Evolutionary conservation across 2,797 vertebrate species (phyloP).

Genomic region (Eulemur coronatus): DNA sequence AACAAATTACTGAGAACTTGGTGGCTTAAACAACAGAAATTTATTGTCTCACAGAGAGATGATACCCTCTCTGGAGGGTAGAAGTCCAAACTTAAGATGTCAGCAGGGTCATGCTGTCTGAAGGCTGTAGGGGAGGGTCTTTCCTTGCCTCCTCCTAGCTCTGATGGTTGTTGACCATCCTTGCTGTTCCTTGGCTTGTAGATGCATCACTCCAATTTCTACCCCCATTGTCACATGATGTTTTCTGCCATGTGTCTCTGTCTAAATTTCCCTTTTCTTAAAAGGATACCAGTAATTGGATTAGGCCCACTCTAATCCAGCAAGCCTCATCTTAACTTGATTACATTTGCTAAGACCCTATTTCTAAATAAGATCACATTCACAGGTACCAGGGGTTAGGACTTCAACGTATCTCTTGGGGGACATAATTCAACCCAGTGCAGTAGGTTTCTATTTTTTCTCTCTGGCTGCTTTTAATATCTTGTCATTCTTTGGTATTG

Average conservation of each 20-base stretch:
- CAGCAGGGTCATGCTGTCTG: neutral
- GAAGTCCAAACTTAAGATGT: neutral
- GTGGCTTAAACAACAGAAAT: neutral
- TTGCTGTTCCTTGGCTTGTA: neutral
- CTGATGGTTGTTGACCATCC: neutral
- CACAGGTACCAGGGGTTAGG: neutral
- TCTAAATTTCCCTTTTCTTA: neutral
- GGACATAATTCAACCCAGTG: neutral
- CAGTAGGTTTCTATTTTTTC: neutral
- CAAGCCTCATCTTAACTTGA: neutral
- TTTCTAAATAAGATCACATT: neutral
- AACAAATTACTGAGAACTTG: neutral
- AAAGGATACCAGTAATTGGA: neutral
- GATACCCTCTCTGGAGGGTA: too few species aligned
- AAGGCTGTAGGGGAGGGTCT: neutral
- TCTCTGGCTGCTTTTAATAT: neutral
- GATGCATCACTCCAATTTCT: neutral
- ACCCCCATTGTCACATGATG: too few species aligned
- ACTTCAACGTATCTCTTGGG: neutral
- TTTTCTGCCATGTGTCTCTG: neutral
- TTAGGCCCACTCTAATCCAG: neutral
- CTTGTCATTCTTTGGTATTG: neutral
- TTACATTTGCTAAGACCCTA: neutral
- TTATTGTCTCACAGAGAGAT: neutral
- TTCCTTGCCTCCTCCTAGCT: neutral